Base-by-base conservation (phyloP, 2,888 invertebrate species). In the Pheosia gnoma region DNA sequence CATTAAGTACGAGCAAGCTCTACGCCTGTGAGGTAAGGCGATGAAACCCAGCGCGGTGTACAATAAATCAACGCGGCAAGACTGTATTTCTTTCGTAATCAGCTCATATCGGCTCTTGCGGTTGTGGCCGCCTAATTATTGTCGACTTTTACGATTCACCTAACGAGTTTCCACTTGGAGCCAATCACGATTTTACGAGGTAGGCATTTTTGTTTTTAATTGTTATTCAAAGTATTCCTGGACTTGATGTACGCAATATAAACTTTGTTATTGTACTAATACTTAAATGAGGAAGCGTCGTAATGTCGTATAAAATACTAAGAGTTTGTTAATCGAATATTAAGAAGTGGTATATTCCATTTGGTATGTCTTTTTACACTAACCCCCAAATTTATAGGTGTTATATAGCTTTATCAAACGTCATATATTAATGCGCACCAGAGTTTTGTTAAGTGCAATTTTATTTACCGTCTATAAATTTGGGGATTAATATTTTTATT, bases 71-170 rank as follows among this genome's bases (percentile, higher is more conserved):
- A 89, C 86, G 81, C 79, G 80, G 86, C 86, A 87, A 89, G 91
- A 90, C 87, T 91, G 91, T 92, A 91, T 91, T 92, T 92, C 91
- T 93, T 91, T 89, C 90, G 90, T 91, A 91, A 93, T 93, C 91
- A 91, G 91, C 91, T 91, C 90, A 90, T 93, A 92, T 92, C 91
- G 90, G 83, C 79, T 87, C 87, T 86, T 83, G 89, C 87, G 86
- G 91, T 88, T 89, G 89, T 87, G 87, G 83, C 88, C 87, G 89
- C 89, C 91, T 92, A 93, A 93, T 93, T 92, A 93, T 91, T 91
- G 91, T 90, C 88, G 92, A 93, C 91, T 88, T 92, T 92, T 91
- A 93, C 91, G 91, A 91, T 89, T 88, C 81, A 83, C 85, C 87
- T 91, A 92, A 92, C 92, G 91, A 90, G 91, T 90, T 89, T 91